A percentile compares a stretch with the other conserved stretches of the same genome.
phyloP scores from a whole-genome alignment of 1,140 invertebrate genomes.

The Bombus waltoni region DNA sequence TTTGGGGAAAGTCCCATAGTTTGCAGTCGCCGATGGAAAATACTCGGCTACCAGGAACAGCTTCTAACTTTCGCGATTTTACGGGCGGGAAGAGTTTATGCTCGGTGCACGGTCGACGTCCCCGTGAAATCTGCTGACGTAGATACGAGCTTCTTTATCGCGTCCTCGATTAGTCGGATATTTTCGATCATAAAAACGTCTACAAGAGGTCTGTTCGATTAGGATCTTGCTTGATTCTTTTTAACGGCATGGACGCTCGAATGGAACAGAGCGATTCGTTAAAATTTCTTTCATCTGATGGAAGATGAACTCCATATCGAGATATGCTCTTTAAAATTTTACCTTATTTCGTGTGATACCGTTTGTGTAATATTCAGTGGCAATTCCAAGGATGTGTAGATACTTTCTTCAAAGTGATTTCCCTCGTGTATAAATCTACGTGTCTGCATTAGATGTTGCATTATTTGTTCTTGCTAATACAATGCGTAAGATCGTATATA shows the following conservation, averaged over 20 bases:
- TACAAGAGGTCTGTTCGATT: not conserved
- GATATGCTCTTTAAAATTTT: too few species aligned
- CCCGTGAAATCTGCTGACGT: constrained; percentile 22
- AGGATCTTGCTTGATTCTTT: not conserved
- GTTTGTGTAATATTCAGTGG: not conserved
- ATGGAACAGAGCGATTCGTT: not conserved
- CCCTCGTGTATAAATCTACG: too few species aligned
- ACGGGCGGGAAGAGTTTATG: constrained; percentile 42
- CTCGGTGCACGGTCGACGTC: constrained; percentile 3
- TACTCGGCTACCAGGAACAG: not conserved
- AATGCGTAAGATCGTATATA: too few species aligned
- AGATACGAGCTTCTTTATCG: constrained; percentile 43
- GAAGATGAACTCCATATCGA: not conserved
- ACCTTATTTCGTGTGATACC: not conserved
- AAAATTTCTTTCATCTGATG: not conserved
- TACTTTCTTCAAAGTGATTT: too few species aligned
- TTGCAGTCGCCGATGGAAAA: constrained; percentile 26
- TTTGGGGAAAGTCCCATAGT: constrained; percentile 7
- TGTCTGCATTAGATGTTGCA: too few species aligned
- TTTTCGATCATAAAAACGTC: not conserved
- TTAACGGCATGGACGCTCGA: not conserved
- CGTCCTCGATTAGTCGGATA: constrained; percentile 12
- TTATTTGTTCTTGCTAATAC: too few species aligned
- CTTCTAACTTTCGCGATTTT: constrained; percentile 56
- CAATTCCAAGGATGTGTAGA: not conserved